Conservation (phyloP, 2,888 invertebrate genomes). For the Drosophila pegasa region DNA sequence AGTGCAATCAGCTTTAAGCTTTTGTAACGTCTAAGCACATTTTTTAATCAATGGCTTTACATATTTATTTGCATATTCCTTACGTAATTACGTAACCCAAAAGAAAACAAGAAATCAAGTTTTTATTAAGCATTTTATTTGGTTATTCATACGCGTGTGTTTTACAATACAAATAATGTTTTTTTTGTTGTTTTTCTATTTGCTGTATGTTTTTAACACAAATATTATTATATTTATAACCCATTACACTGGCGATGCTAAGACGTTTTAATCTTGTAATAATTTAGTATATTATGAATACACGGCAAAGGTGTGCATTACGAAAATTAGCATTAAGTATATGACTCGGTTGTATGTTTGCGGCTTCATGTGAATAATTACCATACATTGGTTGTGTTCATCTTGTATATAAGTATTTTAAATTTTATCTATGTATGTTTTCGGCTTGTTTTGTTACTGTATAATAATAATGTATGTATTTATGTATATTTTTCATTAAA, state of each 20-base stretch:
- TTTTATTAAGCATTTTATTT: constrained; percentile 77
- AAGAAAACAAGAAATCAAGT: neutral
- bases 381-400: constrained; percentile 40
- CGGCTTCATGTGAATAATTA: constrained; percentile 51
- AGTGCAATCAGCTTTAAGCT: neutral
- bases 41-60: neutral
- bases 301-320: constrained; percentile 67
- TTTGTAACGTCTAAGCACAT: neutral
- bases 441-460: constrained; percentile 52
- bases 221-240: constrained; percentile 63
- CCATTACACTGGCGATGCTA: constrained; percentile 69
- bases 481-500: constrained; percentile 71
- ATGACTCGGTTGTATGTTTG: constrained; percentile 41
- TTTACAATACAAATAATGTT: constrained; percentile 81
- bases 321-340: constrained; percentile 67
- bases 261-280: constrained; percentile 66
- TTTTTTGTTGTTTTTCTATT: constrained; percentile 46
- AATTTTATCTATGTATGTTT: constrained; percentile 70
- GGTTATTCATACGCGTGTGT: constrained; percentile 81
- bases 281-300: constrained; percentile 56
- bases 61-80: no score
- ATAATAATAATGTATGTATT: constrained; percentile 54
- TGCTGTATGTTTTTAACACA: constrained; percentile 71
- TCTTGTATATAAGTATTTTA: constrained; percentile 58
- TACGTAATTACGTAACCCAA: no score